phyloP scores from a whole-genome alignment of 2,797 vertebrate species.

The Lagorchestes hirsutus region DNA sequence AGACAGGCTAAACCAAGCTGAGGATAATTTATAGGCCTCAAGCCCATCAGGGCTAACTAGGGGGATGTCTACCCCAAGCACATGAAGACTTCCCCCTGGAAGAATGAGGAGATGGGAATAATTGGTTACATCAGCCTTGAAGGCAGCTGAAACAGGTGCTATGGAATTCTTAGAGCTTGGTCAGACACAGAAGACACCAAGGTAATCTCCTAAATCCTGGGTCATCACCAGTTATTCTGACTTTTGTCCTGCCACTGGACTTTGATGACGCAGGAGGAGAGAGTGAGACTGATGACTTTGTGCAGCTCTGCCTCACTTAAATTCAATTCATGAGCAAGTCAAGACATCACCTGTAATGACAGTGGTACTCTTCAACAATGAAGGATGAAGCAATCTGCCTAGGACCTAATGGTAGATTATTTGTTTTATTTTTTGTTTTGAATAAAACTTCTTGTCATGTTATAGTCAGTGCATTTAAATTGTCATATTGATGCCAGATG shows the following conservation, averaged over 20 bases:
- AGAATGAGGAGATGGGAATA: neutral
- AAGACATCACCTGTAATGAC: neutral
- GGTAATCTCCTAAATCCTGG: neutral
- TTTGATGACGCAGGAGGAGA: neutral
- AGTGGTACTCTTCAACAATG: neutral
- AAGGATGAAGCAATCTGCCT: neutral
- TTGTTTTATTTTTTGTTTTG: neutral
- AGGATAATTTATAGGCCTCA: neutral
- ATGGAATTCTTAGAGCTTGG: neutral
- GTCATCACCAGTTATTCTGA: neutral
- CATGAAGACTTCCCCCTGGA: neutral
- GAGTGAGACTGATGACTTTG: neutral
- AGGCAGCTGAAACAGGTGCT: neutral
- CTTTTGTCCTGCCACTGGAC: neutral
- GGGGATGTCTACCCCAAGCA: neutral
- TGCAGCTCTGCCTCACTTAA: neutral
- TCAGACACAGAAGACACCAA: neutral
- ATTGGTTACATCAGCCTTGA: neutral
- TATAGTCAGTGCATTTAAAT: neutral
- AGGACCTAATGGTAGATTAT: neutral
- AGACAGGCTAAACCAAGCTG: neutral
- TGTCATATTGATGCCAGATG: neutral
- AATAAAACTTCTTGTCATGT: neutral
- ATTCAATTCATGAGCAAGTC: neutral
- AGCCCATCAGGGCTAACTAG: neutral